These are phyloP conservation scores for Acanthurus lineatus DNA, from an alignment of 2,797 vertebrate species.

Conservation along the genomic window DNA sequence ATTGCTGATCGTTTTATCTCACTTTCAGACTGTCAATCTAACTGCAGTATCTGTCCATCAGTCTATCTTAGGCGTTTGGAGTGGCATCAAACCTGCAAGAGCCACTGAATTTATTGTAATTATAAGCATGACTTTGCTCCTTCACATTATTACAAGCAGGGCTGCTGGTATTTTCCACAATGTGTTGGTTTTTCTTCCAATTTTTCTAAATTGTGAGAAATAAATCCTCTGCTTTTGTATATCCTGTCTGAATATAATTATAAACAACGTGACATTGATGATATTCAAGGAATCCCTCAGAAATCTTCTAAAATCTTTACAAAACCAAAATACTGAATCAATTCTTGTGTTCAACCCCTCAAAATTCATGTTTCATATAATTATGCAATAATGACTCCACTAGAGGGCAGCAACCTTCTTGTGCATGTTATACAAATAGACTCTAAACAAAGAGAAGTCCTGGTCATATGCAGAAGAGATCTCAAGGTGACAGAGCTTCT, in stretches of 20 bases:
- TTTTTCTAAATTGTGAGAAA: too few relatives aligned
- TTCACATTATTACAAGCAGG: neutral
- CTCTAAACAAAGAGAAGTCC: neutral
- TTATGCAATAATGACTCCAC: slow-evolving; percentile 46
- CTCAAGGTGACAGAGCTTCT: neutral
- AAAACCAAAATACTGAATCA: neutral
- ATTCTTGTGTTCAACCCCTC: neutral
- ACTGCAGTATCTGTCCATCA: slow-evolving; percentile 2
- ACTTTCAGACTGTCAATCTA: neutral
- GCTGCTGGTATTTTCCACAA: neutral
- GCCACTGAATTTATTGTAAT: neutral
- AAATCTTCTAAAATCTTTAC: neutral
- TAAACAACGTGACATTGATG: too few relatives aligned
- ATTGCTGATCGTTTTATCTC: neutral
- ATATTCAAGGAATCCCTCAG: neutral
- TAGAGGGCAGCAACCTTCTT: slow-evolving; percentile 46
- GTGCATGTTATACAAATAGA: slow-evolving; percentile 2
- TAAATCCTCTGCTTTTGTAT: neutral
- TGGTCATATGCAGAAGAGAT: neutral
- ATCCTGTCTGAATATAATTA: neutral
- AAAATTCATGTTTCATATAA: neutral
- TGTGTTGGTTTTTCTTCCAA: neutral
- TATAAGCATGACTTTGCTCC: neutral
- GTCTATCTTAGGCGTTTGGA: neutral
- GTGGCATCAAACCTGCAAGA: neutral